A percentile compares a stretch with the other conserved stretches of the same genome.
These are phyloP conservation scores for Hiodon alosoides DNA, from an alignment of 2,113 vertebrate genomes.

Conservation along the genomic window DNA sequence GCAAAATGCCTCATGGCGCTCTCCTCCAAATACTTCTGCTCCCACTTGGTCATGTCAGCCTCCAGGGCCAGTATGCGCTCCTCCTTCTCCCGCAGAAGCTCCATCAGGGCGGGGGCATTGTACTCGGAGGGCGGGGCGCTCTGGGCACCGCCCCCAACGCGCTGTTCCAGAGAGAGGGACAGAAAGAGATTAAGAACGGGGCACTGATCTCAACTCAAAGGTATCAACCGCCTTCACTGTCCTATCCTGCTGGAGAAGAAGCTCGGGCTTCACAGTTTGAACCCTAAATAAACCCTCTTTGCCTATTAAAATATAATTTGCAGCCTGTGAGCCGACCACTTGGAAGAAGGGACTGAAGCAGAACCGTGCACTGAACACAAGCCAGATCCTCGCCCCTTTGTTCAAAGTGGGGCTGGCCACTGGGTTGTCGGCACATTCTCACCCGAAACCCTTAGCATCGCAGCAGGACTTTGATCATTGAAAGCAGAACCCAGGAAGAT, in stretches of 20 bases:
- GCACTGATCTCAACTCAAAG: neutral
- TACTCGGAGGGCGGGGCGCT: slow-evolving; percentile 50
- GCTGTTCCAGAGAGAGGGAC: slow-evolving; percentile 46
- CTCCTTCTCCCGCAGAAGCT: slow-evolving; percentile 76
- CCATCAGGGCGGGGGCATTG: slow-evolving; percentile 70
- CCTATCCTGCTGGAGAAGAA: neutral
- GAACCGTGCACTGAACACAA: neutral
- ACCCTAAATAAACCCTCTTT: neutral
- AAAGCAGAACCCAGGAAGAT: neutral
- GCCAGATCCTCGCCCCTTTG: neutral
- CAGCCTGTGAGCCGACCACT: neutral
- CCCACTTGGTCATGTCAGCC: slow-evolving; percentile 81
- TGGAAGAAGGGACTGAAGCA: neutral
- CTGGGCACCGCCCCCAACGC: slow-evolving; percentile 58
- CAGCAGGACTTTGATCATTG: neutral
- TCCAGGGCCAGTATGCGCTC: slow-evolving; percentile 77
- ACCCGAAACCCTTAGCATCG: neutral
- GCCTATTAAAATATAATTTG: neutral
- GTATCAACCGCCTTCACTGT: neutral
- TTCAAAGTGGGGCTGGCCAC: neutral
- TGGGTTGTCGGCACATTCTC: neutral
- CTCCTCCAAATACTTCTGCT: slow-evolving; percentile 82
- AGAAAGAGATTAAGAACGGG: neutral
- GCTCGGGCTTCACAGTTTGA: neutral
- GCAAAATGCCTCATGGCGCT: slow-evolving; percentile 77